These are phyloP conservation scores for Polyodon spathula DNA, from an alignment of 2,113 vertebrate species.

Conservation along the genomic window DNA sequence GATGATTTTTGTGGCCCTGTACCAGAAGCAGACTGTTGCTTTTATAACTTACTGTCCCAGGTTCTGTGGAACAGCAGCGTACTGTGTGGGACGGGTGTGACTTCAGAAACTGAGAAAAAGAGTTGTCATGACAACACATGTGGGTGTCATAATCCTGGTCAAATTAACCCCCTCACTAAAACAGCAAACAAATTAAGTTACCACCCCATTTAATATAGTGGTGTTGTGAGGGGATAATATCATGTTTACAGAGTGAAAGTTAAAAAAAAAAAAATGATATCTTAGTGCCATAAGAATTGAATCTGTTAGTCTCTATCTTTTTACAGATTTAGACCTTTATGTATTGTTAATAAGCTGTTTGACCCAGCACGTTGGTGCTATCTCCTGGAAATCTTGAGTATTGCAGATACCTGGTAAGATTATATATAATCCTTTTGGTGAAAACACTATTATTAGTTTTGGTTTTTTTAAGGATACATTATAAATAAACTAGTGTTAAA, in stretches of 20 bases:
- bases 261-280: slow-evolving; percentile 37
- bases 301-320: slow-evolving; percentile 51
- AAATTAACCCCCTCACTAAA: too few species aligned
- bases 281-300: slow-evolving; percentile 63
- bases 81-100: too few species aligned
- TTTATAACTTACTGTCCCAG: too few species aligned
- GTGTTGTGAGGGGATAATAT: slow-evolving; percentile 37
- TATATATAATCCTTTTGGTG: slow-evolving; percentile 33
- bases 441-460: slow-evolving; percentile 24
- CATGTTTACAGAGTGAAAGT: slow-evolving; percentile 18
- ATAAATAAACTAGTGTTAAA: slow-evolving; percentile 29
- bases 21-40: too few species aligned
- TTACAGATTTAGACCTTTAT: slow-evolving; percentile 52
- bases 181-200: too few species aligned
- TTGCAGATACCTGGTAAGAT: slow-evolving; percentile 49
- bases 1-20: slow-evolving; percentile 44
- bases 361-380: slow-evolving; percentile 66
- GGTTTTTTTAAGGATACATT: slow-evolving; percentile 42
- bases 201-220: too few species aligned
- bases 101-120: too few species aligned
- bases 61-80: too few species aligned
- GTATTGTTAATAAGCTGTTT: slow-evolving; percentile 55
- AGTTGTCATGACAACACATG: too few species aligned
- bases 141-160: too few species aligned
- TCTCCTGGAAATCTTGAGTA: slow-evolving; percentile 70